Conservation (phyloP, 2,113 vertebrate species). For the Prolemur simus region DNA sequence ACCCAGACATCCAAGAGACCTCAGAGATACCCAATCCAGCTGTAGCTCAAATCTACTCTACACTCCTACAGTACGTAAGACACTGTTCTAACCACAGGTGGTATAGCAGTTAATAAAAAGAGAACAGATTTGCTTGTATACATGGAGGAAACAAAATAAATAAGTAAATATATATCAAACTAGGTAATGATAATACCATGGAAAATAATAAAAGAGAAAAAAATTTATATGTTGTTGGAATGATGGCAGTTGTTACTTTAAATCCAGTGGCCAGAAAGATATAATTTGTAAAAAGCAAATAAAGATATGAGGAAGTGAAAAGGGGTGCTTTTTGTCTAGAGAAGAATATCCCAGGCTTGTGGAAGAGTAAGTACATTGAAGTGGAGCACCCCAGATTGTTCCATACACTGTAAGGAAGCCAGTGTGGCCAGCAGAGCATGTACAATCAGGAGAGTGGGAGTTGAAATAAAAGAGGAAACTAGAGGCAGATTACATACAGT, state of each 20-base stretch:
- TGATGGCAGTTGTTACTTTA: background rate
- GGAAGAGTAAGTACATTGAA: background rate
- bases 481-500: background rate
- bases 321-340: background rate
- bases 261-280: background rate
- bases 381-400: background rate
- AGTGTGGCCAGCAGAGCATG: background rate
- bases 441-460: background rate
- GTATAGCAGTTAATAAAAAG: background rate
- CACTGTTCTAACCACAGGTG: background rate
- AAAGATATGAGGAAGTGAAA: background rate
- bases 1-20: background rate
- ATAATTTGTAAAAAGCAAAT: background rate
- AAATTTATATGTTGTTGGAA: background rate
- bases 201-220: background rate
- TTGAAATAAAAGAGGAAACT: background rate
- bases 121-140: background rate
- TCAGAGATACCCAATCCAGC: background rate
- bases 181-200: background rate
- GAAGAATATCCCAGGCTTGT: background rate
- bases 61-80: no score
- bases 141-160: background rate
- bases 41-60: background rate
- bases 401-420: background rate
- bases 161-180: background rate